These are phyloP conservation scores for Caenorhabditis sp. DNA, from an alignment of 2,888 invertebrate genomes.

Conservation along the genomic window DNA sequence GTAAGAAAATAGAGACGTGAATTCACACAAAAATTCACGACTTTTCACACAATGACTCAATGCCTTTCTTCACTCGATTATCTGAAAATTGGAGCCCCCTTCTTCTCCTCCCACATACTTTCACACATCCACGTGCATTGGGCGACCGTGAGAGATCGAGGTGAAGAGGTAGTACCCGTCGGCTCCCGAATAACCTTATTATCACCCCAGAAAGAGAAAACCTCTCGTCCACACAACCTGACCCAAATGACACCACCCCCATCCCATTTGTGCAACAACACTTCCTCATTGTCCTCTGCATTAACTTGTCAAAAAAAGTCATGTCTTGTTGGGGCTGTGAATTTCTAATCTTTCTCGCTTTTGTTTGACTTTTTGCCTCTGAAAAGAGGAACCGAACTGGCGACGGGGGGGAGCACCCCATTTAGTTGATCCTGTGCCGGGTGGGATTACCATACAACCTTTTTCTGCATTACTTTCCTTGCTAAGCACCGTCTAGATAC, in stretches of 20 bases:
- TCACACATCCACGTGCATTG: conserved; percentile 42
- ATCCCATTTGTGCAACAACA: conserved; percentile 5
- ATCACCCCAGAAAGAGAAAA: conserved; percentile 17
- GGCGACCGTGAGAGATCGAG: conserved; percentile 44
- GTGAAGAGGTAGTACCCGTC: background rate
- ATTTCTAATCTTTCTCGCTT: conserved; percentile 52
- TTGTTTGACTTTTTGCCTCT: conserved; percentile 50
- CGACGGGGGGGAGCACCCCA: conserved; percentile 30
- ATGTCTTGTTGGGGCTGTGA: conserved; percentile 62
- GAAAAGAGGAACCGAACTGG: conserved; percentile 31
- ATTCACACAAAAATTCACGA: conserved; percentile 5
- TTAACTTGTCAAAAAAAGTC: conserved; percentile 64
- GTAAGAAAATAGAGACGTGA: background rate
- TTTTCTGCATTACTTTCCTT: conserved; percentile 38
- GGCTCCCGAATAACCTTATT: conserved; percentile 44
- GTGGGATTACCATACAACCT: conserved; percentile 64
- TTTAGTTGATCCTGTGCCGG: conserved; percentile 53
- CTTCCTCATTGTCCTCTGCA: conserved; percentile 58
- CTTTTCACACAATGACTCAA: background rate
- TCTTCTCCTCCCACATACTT: conserved; percentile 9
- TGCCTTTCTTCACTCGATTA: conserved; percentile 25
- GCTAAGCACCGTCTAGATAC: conserved; percentile 25
- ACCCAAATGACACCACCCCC: conserved; percentile 55
- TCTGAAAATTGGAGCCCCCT: conserved; percentile 27
- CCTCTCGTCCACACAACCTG: conserved; percentile 12